phyloP scores from a whole-genome alignment of 2,888 invertebrate genomes.

The Agonopterix arenella region DNA sequence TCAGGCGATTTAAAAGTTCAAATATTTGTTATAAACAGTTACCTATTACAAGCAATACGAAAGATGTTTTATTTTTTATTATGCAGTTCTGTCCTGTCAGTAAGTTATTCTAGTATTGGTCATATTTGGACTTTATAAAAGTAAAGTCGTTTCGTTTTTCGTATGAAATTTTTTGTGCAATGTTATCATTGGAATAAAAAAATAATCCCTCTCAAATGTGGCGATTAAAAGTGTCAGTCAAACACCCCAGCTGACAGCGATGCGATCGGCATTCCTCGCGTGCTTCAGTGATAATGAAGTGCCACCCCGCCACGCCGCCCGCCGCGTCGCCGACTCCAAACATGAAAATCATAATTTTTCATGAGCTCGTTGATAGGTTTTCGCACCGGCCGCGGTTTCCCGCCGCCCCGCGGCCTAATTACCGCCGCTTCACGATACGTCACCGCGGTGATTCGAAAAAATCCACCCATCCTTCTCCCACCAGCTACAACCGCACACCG shows the following conservation, averaged over 20 bases:
- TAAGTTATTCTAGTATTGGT: too few species aligned
- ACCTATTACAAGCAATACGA: too few species aligned
- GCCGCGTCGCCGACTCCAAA: constrained; percentile 44
- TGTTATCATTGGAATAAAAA: constrained; percentile 11
- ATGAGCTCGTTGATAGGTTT: constrained; percentile 76
- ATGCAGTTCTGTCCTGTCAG: too few species aligned
- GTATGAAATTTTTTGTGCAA: constrained; percentile 8
- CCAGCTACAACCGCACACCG: constrained; percentile 30
- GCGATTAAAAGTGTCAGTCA: constrained; percentile 35
- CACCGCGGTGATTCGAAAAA: constrained; percentile 73
- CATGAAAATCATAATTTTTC: constrained; percentile 74
- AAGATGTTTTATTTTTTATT: too few species aligned
- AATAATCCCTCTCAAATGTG: constrained; percentile 17
- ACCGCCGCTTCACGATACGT: constrained; percentile 71
- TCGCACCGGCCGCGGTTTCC: constrained; percentile 71
- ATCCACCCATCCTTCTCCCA: constrained; percentile 66
- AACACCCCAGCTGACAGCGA: constrained; percentile 19
- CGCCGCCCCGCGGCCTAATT: constrained; percentile 76
- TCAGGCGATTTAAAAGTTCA: neutral
- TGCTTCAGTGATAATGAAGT: constrained; percentile 52
- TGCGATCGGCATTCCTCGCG: constrained; percentile 45
- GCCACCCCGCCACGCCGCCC: constrained; percentile 41
- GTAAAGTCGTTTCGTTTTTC: constrained; percentile 14
- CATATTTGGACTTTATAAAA: too few species aligned
- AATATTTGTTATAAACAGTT: too few species aligned